These are phyloP conservation scores for Pelvicachromis taeniatus DNA, from an alignment of 2,113 vertebrate species.

Conservation along the genomic window DNA sequence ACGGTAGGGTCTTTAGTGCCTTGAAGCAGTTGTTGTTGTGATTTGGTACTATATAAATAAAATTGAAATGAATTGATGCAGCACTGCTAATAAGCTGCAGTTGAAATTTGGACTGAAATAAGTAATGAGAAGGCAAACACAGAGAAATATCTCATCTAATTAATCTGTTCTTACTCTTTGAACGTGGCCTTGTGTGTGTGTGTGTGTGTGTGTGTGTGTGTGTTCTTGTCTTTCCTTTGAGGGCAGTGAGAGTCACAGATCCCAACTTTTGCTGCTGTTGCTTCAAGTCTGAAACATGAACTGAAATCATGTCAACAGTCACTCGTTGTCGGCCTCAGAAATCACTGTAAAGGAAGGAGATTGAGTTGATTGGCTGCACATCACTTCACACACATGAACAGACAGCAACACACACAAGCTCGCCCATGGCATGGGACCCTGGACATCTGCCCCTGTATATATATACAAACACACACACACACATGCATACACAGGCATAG, in stretches of 20 bases:
- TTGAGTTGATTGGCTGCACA: slow-evolving; percentile 56
- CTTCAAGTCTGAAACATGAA: not conserved
- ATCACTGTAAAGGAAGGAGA: slow-evolving; percentile 41
- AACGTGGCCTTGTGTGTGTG: not conserved
- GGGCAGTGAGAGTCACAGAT: not conserved
- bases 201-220: no score
- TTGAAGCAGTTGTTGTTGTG: not conserved
- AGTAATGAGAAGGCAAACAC: not conserved
- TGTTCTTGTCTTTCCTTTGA: not conserved
- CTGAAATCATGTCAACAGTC: not conserved
- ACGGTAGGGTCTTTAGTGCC: not conserved
- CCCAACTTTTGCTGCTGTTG: not conserved
- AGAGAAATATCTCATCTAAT: not conserved
- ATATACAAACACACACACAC: not conserved
- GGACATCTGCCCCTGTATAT: slow-evolving; percentile 46
- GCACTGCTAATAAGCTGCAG: not conserved
- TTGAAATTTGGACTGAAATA: not conserved
- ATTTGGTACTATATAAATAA: not conserved
- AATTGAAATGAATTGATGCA: not conserved
- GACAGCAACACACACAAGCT: slow-evolving; percentile 8
- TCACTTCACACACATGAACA: slow-evolving; percentile 33
- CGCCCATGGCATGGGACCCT: slow-evolving; percentile 36
- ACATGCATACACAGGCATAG: not conserved
- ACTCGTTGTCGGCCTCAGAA: not conserved
- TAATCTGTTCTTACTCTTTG: not conserved